Base-by-base conservation (phyloP, 2,888 invertebrate species). In the Temnothorax unifasciatus region DNA sequence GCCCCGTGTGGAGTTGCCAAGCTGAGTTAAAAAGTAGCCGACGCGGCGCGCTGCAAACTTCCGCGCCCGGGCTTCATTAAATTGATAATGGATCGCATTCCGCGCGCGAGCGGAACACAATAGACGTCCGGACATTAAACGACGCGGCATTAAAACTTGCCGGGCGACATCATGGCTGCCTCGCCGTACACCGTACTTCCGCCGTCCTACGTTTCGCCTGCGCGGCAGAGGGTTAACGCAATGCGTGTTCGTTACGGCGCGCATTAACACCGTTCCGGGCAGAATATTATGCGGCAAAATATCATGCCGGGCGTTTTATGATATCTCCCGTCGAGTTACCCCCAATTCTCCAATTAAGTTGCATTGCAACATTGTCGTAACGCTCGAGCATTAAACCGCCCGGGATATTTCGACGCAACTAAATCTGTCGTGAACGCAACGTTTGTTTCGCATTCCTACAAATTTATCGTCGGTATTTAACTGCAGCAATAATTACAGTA, bases 31-130 rank as follows among this genome's bases (percentile, higher is more conserved):
- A 81, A 81, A 81, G 79, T 81, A 44, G 41, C 41, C 47, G 47
- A 13, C 29, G 44, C 29, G 2, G 11, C 8, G 47, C 29, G 29
- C 9, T 44, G 18, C 34, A 34, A 73, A 47, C 59, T 74, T 44
- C 8, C 57, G 18, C 38, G 34, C 38, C 25, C 25, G 6, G 61
- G 68, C 74, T 82, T 82, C 73, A 82, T 84, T 84, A 84, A 84
- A 84, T 82, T 73, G 84, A 82, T 84, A 84, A 84, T 84, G 82
- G 79, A 83, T 82, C 75, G 83, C 73, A 82, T 84, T 75, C 79
- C 81, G 59, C 64, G 59, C 64, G 81, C 81, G 79, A 82, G 54
- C 34, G 82, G 38, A 38, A 34, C 44, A 66, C 81, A 83, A 83
- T 79, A 73, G 66, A 73, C 82, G 73, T 73, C 76, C 82, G 77